Conservation (phyloP, 2,888 invertebrate species). For the Scaptomyza cyrtandrae region DNA sequence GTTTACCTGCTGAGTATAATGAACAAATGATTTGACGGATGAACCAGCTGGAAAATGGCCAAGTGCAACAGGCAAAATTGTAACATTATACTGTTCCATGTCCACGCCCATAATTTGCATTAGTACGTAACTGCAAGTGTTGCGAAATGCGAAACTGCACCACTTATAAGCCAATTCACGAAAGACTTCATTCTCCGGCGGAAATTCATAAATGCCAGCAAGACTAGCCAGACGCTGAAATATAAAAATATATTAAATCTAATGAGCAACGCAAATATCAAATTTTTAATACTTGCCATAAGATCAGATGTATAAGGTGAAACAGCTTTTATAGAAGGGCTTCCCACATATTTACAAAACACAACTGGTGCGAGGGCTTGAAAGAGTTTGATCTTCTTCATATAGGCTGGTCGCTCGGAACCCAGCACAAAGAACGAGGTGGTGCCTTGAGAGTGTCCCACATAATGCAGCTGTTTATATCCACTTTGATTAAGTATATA, state of each 20-base stretch:
- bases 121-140: slow-evolving; percentile 79
- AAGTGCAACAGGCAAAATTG: slow-evolving; percentile 86
- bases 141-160: slow-evolving; percentile 43
- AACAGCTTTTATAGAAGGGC: slow-evolving; percentile 63
- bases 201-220: slow-evolving; percentile 54
- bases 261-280: too few relatives aligned
- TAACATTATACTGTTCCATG: slow-evolving; percentile 82
- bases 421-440: slow-evolving; percentile 84
- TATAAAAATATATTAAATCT: neutral
- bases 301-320: neutral
- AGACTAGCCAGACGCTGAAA: slow-evolving; percentile 4
- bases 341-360: slow-evolving; percentile 81
- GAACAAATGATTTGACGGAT: slow-evolving; percentile 85
- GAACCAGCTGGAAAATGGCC: slow-evolving; percentile 87
- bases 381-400: slow-evolving; percentile 85
- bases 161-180: slow-evolving; percentile 21
- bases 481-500: slow-evolving; percentile 85
- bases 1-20: slow-evolving; percentile 85
- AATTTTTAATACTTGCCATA: slow-evolving; percentile 11
- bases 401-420: slow-evolving; percentile 85
- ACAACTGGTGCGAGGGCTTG: slow-evolving; percentile 86
- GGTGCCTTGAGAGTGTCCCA: slow-evolving; percentile 89
- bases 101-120: slow-evolving; percentile 85
- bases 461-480: slow-evolving; percentile 85
- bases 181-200: slow-evolving; percentile 44